Evolutionary conservation across 1,140 invertebrate species (phyloP).

Genomic region (Drosophila pseudoobscura): DNA sequence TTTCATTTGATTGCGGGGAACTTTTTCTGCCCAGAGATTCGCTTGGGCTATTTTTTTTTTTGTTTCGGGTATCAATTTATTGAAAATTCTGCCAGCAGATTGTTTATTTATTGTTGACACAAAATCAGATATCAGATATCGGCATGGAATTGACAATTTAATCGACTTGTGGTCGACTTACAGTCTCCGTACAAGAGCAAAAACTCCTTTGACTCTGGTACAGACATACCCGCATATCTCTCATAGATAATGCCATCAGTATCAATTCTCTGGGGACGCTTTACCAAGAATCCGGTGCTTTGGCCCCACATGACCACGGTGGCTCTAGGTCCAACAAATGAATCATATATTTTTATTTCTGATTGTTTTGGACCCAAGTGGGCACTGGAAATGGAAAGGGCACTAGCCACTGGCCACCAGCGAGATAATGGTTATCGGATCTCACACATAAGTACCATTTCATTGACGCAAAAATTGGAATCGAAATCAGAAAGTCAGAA

Average conservation of each 20-base stretch:
- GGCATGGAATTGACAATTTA: no score
- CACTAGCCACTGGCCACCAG: slow-evolving; percentile 22
- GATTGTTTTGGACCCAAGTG: neutral
- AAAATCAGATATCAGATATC: no score
- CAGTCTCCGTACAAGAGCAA: slow-evolving; percentile 2
- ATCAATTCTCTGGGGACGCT: neutral
- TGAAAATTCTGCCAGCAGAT: no score
- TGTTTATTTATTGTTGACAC: no score
- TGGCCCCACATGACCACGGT: slow-evolving; percentile 23
- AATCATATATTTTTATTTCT: slow-evolving; percentile 13
- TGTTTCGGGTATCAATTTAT: no score
- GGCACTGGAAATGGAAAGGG: slow-evolving; percentile 1
- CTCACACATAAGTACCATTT: slow-evolving; percentile 25
- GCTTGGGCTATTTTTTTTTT: no score
- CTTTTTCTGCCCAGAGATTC: neutral
- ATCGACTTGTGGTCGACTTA: no score
- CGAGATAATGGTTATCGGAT: slow-evolving; percentile 41
- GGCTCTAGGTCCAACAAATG: slow-evolving; percentile 4
- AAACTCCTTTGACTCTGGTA: neutral
- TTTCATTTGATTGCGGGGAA: neutral
- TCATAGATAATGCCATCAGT: slow-evolving; percentile 11
- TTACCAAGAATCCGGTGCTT: slow-evolving; percentile 16
- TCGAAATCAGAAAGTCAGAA: slow-evolving; percentile 27
- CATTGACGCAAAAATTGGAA: slow-evolving; percentile 18
- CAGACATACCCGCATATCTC: neutral